Percentiles rank a stretch among this genome's conserved stretches.
Conservation (phyloP, 2,888 invertebrate species). For the Troides helena region DNA sequence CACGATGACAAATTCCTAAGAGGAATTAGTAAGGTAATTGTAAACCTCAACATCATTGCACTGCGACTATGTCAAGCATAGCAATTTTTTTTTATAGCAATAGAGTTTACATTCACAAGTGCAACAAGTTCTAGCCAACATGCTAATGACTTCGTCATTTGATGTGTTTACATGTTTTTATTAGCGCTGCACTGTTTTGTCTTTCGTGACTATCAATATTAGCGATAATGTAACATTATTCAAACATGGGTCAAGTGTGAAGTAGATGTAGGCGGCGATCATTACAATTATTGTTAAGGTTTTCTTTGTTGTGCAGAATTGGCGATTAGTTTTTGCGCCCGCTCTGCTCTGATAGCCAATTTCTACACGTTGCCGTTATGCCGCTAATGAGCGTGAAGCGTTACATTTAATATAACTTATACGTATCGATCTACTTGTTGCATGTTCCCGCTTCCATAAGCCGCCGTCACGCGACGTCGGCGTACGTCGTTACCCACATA, state of each 20-base stretch:
- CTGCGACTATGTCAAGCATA: no score
- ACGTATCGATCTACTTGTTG: slow-evolving; percentile 36
- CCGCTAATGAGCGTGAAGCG: slow-evolving; percentile 40
- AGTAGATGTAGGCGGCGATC: no score
- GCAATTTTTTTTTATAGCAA: no score
- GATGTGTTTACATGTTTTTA: neutral
- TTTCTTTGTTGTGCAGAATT: neutral
- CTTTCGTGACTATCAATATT: slow-evolving; percentile 4
- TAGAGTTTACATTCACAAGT: neutral
- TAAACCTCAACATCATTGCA: slow-evolving; percentile 19
- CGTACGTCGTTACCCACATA: slow-evolving; percentile 25
- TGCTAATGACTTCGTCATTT: slow-evolving; percentile 11
- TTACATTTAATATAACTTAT: slow-evolving; percentile 36
- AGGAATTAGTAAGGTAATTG: slow-evolving; percentile 66
- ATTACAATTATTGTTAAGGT: no score
- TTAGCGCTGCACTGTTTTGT: slow-evolving; percentile 12
- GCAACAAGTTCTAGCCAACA: neutral
- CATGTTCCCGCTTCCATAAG: slow-evolving; percentile 35
- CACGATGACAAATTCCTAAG: slow-evolving; percentile 77
- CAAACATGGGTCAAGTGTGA: no score
- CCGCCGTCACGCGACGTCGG: slow-evolving; percentile 34
- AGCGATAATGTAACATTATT: neutral
- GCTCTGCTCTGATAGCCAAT: slow-evolving; percentile 24
- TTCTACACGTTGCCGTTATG: slow-evolving; percentile 35
- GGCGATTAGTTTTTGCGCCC: slow-evolving; percentile 19